Conservation (phyloP, 92 coral and sea anemone species). For the Porites rus region DNA sequence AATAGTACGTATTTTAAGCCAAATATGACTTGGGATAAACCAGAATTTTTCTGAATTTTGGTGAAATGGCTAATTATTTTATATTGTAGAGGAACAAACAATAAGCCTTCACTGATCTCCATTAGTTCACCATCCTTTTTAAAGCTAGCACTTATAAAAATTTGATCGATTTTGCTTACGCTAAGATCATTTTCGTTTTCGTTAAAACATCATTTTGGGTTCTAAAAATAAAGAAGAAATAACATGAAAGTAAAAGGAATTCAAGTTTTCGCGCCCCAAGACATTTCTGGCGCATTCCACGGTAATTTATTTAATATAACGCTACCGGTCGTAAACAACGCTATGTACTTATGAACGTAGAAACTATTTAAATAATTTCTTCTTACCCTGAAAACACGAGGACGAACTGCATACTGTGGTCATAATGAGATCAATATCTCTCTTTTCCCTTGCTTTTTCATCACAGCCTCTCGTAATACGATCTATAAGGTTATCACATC, state of each 20-base stretch:
- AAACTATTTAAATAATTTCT: neutral
- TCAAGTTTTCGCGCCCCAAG: neutral
- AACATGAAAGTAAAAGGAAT: neutral
- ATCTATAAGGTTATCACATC: constrained; percentile 9
- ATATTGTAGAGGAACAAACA: neutral
- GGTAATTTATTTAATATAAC: constrained; percentile 16
- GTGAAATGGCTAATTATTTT: neutral
- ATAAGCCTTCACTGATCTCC: neutral
- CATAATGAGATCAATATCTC: constrained; percentile 11
- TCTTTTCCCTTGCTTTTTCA: neutral
- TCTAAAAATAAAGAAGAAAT: constrained; percentile 10
- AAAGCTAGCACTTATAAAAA: neutral
- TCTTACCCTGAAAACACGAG: constrained; percentile 33
- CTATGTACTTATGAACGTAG: constrained; percentile 4
- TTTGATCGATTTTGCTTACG: neutral
- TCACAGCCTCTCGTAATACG: constrained; percentile 27
- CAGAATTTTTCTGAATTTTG: neutral
- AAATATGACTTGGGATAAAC: neutral
- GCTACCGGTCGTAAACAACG: constrained; percentile 32
- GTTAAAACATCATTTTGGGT: neutral
- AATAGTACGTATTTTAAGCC: neutral
- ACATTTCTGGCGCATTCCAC: constrained; percentile 6
- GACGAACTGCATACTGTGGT: neutral
- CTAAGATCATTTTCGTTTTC: neutral
- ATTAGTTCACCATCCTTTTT: too few relatives aligned